Evolutionary conservation across 2,797 vertebrate genomes (phyloP), one percentile per base, ranked within the genome.

Genomic region (Ibycter americanus): DNA sequence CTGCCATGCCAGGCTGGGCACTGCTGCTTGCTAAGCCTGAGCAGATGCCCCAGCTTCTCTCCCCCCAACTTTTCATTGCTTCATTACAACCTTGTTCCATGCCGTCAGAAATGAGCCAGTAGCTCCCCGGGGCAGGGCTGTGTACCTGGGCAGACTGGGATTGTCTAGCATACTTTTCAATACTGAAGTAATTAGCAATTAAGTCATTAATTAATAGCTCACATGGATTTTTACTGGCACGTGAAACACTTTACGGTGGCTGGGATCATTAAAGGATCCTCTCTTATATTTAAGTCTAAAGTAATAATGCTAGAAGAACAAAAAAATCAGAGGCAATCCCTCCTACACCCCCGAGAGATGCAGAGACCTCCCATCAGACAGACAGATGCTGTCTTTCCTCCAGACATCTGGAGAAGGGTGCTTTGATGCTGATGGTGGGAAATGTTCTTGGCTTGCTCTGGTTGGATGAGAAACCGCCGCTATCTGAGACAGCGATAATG

Each of bases 361-460:
- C 1, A 2, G 34, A 84, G 59, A 77, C 22, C 78, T 91, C 66
- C 61, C 0, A 0, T 74, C 63, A 83, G 90, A 92, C 58, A 89
- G 86, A 89, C 87, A 94, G 90, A 96, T 92, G 89, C 40, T 85
- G 90, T 74, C 61, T 96, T 78, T 94, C 42, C 56, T 92, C 65
- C 79, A 65, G 40, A 92, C 92, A 89, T 95, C 92, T 93, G 96
- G 90, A 79, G 77, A 90, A 79, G n/a, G 27, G 10, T 3, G 4
- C 82, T 95, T 96, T 96, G 90, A 93, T 95, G 93, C 36, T 61
- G 72, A 12, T 87, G 78, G 79, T 96, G 94, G 89, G 90, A 96
- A 95, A 81, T 93, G 92, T 96, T 96, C 86, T 93, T 95, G 89
- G 85, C 76, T 93, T 95, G 72, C 87, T 93, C 67, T 8, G 22